Conservation (phyloP, 2,888 invertebrate species). For the Oxycera nigricornis region DNA sequence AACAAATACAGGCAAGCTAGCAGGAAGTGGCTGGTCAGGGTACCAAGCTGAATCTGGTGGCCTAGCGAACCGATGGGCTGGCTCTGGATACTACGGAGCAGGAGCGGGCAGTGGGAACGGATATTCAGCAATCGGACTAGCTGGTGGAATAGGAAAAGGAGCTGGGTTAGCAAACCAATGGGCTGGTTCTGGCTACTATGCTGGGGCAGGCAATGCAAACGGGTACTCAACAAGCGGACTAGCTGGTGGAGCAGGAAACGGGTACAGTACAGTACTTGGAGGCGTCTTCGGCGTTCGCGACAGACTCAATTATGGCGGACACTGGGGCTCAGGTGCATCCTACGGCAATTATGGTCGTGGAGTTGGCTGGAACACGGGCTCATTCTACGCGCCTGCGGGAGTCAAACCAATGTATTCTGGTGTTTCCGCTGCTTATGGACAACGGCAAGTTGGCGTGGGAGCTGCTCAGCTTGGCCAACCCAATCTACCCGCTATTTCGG, state of each 20-base stretch:
- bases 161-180: neutral
- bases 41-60: no score
- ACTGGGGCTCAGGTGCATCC: neutral
- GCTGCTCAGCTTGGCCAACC: neutral
- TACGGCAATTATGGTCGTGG: neutral
- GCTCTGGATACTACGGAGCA: neutral
- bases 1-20: no score
- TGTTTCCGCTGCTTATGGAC: neutral
- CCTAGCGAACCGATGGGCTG: no score
- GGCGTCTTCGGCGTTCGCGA: neutral
- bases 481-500: neutral
- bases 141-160: neutral
- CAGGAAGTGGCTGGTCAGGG: neutral
- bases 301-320: no score
- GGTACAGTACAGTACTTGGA: neutral
- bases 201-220: neutral
- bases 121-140: neutral
- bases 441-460: neutral
- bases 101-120: neutral
- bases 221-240: neutral
- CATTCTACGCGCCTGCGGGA: slow-evolving; percentile 16
- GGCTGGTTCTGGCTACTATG: neutral
- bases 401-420: neutral
- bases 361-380: slow-evolving; percentile 4
- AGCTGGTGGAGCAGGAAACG: neutral